Base-by-base conservation (phyloP, 2,888 invertebrate species). In the Petrophora chlorosata region DNA sequence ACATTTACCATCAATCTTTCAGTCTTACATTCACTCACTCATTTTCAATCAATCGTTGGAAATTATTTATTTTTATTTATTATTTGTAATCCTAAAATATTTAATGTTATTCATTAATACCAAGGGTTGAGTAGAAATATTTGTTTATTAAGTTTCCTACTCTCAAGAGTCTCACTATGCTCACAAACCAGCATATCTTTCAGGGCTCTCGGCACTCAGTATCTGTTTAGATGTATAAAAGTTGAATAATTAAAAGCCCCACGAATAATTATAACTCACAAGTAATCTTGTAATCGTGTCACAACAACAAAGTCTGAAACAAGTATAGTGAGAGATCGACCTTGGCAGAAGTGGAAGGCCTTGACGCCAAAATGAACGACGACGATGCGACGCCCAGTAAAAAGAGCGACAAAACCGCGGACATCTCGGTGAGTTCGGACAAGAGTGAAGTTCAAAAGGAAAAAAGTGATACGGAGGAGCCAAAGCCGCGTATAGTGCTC, bases 401-500 rank as follows among this genome's bases (percentile, higher is more conserved):
- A 72, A 81, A 80, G 69, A 62, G 64, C 63, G 84, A 84, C 47
- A 76, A 73, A 63, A 62, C 73, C 26, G 57, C 63, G 34, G 84
- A 85, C 39, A 45, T 76, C 16, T 66, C 68, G 25, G 72, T 75
- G 8, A 73, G 70, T 53, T 51, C 74, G 17, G 83, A 84, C 35
- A 82, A 82, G 55, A 50, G 52, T 45, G 85, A 85, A 34, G 53
- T 56, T 1, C 82, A 78, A 50, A 82, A 79, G 64, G 83, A 79
- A 3, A 81, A 80, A 61, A 67, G 68, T 16, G 85, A 83, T 19
- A 53, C 57, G 5, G 85, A 84, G 40, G 89, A 89, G 43, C 84
- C 85, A 0, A 92, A 92, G 66, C 92, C 92, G 2, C 87, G 93
- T 28, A 93, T 93, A 47, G 92, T 93, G 5, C 73, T 93, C 19